Evolutionary conservation across 2,888 invertebrate genomes (phyloP).

Genomic region (Atethmia centrago): DNA sequence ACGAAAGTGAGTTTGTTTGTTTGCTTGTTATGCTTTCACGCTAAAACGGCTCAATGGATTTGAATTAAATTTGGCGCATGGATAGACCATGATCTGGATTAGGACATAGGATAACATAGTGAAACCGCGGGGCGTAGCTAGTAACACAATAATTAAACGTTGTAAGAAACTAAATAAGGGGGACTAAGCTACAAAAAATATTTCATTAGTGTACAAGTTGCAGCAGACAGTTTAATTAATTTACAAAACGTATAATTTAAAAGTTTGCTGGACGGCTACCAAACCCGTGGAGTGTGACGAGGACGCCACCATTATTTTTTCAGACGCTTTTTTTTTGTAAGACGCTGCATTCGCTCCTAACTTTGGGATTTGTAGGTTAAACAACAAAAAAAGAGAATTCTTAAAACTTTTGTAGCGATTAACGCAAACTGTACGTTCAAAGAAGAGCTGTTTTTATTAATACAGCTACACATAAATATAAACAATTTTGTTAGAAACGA

Average conservation of each 20-base stretch:
- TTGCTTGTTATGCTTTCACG: no score
- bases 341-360: slow-evolving; percentile 33
- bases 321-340: slow-evolving; percentile 59
- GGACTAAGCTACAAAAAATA: slow-evolving; percentile 36
- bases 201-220: slow-evolving; percentile 68
- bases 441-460: slow-evolving; percentile 13
- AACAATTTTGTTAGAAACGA: slow-evolving; percentile 5
- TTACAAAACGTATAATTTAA: slow-evolving; percentile 73
- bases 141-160: slow-evolving; percentile 20
- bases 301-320: slow-evolving; percentile 66
- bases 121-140: no score
- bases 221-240: slow-evolving; percentile 78
- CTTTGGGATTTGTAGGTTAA: slow-evolving; percentile 32
- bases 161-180: slow-evolving; percentile 24
- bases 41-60: no score
- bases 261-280: slow-evolving; percentile 70
- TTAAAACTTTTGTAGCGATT: slow-evolving; percentile 13
- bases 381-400: slow-evolving; percentile 16
- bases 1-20: no score
- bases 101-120: no score
- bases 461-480: slow-evolving; percentile 5
- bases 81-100: no score
- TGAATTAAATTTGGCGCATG: no score
- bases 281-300: slow-evolving; percentile 68
- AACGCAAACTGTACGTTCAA: neutral